Base-by-base conservation (phyloP, 2,888 invertebrate species). In the Meiosimyza decipiens region DNA sequence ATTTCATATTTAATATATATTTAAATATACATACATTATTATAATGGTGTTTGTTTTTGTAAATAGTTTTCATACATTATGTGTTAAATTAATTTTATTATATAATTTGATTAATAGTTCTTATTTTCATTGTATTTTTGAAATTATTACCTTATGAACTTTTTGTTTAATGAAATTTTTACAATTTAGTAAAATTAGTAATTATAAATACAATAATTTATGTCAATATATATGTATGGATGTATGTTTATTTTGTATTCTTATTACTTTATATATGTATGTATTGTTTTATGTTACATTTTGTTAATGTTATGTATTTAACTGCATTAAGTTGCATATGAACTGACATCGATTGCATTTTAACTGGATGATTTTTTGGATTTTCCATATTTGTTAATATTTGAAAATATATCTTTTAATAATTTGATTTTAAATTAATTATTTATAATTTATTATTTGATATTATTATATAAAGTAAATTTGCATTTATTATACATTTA, bases 1-100 rank as follows among this genome's bases (percentile, higher is more conserved):
- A 74, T 75, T 76, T 75, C 74, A 75, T 75, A 76, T 74, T 75
- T 75, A 75, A n/a, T 75, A 74, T 74, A 75, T 40, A 73, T 73
- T 51, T 71, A 65, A 71, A 59, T 71, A 71, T 40, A 63, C 54
- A 54, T 72, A 64, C 11, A 16, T 64, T 50, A 33, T 64, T 71
- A 50, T 60, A 57, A 54, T 62, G 7, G 2, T 73, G 68, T 60
- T 40, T 16, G 63, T 72, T 68, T 65, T 65, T 59, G 59, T 66
- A 12, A 66, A 28, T 57, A 59, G 12, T 60, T 57, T 28, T 2
- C 49, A 47, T 64, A 13, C 62, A 40, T 47, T 52, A 33, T 28
- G 15, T 18, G 12, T 65, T 11, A 15, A 55, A 16, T 57, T 67
- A 55, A 67, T 33, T 22, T 50, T n/a, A 63, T 54, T 22, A 28